Conservation (phyloP, 2,888 invertebrate species). For the Ryuthela nishihirai region DNA sequence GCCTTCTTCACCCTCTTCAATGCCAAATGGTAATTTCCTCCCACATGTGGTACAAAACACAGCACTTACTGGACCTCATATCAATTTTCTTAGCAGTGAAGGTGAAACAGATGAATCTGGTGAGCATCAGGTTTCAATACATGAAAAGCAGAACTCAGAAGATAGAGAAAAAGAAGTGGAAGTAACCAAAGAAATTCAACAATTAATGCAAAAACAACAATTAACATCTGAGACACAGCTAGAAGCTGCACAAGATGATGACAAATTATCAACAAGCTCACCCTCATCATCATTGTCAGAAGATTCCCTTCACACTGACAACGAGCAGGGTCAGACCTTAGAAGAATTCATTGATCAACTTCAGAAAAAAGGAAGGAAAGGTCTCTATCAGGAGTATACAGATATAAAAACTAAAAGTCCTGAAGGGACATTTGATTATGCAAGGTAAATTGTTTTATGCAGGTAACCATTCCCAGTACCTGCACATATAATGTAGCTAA, state of each 20-base stretch:
- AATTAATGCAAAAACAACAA: constrained; percentile 11
- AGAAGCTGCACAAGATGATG: constrained; percentile 10
- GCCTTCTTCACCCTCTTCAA: constrained; percentile 20
- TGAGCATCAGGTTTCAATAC: constrained; percentile 44
- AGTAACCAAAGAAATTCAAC: constrained; percentile 35
- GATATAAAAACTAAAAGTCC: constrained; percentile 80
- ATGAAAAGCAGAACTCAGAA: constrained; percentile 41
- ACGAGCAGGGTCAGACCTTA: constrained; percentile 56
- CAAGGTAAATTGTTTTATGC: constrained; percentile 54
- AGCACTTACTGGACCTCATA: constrained; percentile 6
- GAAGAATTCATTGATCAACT: constrained; percentile 72
- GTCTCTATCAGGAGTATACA: constrained; percentile 77
- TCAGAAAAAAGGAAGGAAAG: constrained; percentile 70
- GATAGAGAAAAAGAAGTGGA: constrained; percentile 42
- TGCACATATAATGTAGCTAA: too few relatives aligned
- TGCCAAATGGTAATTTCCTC: constrained; percentile 7
- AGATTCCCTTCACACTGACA: constrained; percentile 29
- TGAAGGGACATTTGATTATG: constrained; percentile 80
- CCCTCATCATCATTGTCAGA: constrained; percentile 22
- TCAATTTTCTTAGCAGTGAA: constrained; percentile 22
- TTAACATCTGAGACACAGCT: constrained; percentile 10
- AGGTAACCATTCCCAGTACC: too few relatives aligned
- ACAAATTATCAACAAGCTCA: constrained; percentile 4
- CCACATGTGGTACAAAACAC: constrained; percentile 7
- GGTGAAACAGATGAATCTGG: constrained; percentile 43